Conservation (phyloP, 1,140 invertebrate genomes). For the Procambarus clarkii region DNA sequence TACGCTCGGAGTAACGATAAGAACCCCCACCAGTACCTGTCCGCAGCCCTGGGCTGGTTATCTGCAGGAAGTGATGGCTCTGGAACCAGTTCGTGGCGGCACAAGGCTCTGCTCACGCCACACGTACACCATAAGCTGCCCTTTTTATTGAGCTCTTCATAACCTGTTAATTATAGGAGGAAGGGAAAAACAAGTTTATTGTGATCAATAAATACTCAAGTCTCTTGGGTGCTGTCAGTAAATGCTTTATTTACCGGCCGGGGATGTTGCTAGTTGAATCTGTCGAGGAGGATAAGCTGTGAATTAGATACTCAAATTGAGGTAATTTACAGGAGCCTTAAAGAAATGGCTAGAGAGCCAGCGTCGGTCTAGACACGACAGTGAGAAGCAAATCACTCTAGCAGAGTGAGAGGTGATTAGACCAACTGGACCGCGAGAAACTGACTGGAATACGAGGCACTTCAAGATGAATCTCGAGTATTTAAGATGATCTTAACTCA, state of each 20-base stretch:
- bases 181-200: slow-evolving; percentile 41
- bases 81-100: slow-evolving; percentile 11
- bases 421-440: too few species aligned
- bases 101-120: slow-evolving; percentile 29
- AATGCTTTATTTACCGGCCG: not conserved
- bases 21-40: not conserved
- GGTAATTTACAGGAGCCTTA: too few species aligned
- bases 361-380: too few species aligned
- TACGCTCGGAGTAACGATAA: not conserved
- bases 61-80: slow-evolving; percentile 38
- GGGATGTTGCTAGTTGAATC: too few species aligned
- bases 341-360: too few species aligned
- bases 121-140: slow-evolving; percentile 25
- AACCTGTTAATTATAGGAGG: slow-evolving; percentile 55
- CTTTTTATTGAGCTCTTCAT: slow-evolving; percentile 50
- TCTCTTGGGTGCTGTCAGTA: slow-evolving; percentile 28
- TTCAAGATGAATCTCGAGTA: too few species aligned
- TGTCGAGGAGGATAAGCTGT: too few species aligned
- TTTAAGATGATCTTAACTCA: too few species aligned
- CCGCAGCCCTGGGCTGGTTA: slow-evolving; percentile 1
- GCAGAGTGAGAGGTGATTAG: too few species aligned
- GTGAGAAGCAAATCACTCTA: too few species aligned
- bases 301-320: too few species aligned
- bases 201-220: slow-evolving; percentile 36
- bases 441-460: too few species aligned